Percentiles rank a stretch among this genome's conserved stretches.
phyloP scores from a whole-genome alignment of 2,888 invertebrate species.

The Callimorpha dominula region DNA sequence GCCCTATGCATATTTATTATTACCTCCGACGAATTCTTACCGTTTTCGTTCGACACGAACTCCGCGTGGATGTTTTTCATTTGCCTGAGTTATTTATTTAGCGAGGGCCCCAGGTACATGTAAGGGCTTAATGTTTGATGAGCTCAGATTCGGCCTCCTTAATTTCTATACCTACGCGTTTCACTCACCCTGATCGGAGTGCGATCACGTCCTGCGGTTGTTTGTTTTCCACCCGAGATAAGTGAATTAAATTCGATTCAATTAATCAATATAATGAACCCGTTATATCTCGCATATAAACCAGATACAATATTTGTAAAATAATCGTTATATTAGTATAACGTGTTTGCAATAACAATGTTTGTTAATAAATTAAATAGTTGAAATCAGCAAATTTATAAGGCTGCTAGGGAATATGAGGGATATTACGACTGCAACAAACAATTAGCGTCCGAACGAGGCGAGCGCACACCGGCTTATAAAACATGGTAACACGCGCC shows the following conservation, averaged over 20 bases:
- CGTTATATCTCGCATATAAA: conserved; percentile 30
- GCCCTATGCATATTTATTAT: conserved; percentile 86
- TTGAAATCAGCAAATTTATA: conserved; percentile 65
- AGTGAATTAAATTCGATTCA: conserved; percentile 66
- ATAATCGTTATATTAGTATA: conserved; percentile 38
- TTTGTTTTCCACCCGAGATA: conserved; percentile 58
- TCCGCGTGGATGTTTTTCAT: conserved; percentile 83
- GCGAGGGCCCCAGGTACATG: conserved; percentile 72
- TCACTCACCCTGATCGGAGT: conserved; percentile 57
- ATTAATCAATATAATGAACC: conserved; percentile 49
- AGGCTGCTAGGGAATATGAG: conserved; percentile 62
- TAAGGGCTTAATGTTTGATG: conserved; percentile 82
- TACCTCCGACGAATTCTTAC: conserved; percentile 81
- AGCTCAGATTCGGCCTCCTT: conserved; percentile 78
- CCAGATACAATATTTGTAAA: conserved; percentile 42
- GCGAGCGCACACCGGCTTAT: conserved; percentile 56
- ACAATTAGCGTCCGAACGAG: conserved; percentile 69
- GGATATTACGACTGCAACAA: conserved; percentile 74
- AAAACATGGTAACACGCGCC: conserved; percentile 65
- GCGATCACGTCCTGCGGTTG: conserved; percentile 69
- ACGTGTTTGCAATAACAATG: conserved; percentile 52
- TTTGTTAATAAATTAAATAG: conserved; percentile 64
- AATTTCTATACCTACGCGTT: conserved; percentile 71
- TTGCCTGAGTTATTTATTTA: conserved; percentile 83
- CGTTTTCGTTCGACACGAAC: conserved; percentile 67